A percentile compares a stretch with the other conserved stretches of the same genome.
Evolutionary conservation across 2,113 vertebrate species (phyloP).

Genomic region (Vimba vimba): DNA sequence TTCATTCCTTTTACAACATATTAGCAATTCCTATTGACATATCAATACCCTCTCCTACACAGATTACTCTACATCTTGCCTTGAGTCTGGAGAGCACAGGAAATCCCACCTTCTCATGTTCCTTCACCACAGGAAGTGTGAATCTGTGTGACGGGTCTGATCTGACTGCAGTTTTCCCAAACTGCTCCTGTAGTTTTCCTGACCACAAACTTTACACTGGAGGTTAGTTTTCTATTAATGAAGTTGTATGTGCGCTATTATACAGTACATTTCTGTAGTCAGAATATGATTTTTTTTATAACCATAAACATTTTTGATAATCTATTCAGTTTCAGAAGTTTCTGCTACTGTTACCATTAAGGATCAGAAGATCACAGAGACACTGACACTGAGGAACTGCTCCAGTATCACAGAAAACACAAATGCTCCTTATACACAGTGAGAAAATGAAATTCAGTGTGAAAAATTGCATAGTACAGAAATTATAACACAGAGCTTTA

Average conservation of each 20-base stretch:
- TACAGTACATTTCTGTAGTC: not conserved
- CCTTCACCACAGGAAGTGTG: constrained; percentile 28
- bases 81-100: constrained; percentile 27
- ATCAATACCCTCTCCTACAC: not conserved
- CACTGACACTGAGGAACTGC: constrained; percentile 58
- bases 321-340: constrained; percentile 40
- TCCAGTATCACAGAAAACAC: constrained; percentile 53
- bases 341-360: constrained; percentile 54
- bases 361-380: not conserved
- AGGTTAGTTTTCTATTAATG: constrained; percentile 59
- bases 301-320: not conserved
- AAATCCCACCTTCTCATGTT: constrained; percentile 58
- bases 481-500: not conserved
- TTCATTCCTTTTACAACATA: not conserved
- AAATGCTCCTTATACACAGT: constrained; percentile 43
- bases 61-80: constrained; percentile 63
- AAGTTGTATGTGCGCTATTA: not conserved
- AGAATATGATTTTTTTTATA: not conserved
- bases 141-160: not conserved
- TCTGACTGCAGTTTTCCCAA: constrained; percentile 50
- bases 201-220: constrained; percentile 32
- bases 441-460: constrained; percentile 36
- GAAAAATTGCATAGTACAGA: not conserved
- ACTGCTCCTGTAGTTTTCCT: constrained; percentile 67
- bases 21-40: not conserved